Base-by-base conservation (phyloP, 23 tunicate species). In the Trididemnum clinides region DNA sequence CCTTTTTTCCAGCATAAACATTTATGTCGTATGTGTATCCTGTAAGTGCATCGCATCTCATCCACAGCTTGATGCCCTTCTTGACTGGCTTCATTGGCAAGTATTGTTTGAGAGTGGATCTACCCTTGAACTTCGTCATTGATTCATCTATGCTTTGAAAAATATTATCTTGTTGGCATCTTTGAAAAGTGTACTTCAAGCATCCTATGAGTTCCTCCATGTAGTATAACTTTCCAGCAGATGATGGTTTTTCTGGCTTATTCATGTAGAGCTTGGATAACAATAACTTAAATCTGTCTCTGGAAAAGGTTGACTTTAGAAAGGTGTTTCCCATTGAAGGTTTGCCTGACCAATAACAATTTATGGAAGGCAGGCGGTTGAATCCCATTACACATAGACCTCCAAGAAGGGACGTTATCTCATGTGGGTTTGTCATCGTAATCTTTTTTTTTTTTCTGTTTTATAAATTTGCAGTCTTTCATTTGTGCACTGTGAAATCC, bases 51-150 rank as follows among this genome's bases (percentile, higher is more conserved):
- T 69, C 36, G 38, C 75, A 69, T 10, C 6, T 10, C 75, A 69
- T 69, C 75, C 75, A 69, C 38, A 69, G 10, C 38, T 69, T 69
- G 10, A 69, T 20, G 10, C 75, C 75, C 7, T 20, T 10, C n/a
- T 69, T 69, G 75, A 69, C 36, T 30, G 75, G 75, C 75, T 69
- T 69, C 75, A 28, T 69, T 5, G 75, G 36, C 10, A 69, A 33
- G n/a, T 69, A 69, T 20, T 69, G 75, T 23, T 69, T 4, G 22
- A 69, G n/a, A 5, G 75, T 5, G 75, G n/a, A 69, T 28, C 75
- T 27, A 29, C 36, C 36, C n/a, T 69, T 69, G 75, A 28, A 69
- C 36, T 69, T 69, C 36, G 36, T 20, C 75, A 69, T 69, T 10
- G 75, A 69, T 69, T 69, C 36, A 7, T 69, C 22, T 4, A 27